Conservation (phyloP, 2,888 invertebrate genomes). For the Tineola bisselliella region DNA sequence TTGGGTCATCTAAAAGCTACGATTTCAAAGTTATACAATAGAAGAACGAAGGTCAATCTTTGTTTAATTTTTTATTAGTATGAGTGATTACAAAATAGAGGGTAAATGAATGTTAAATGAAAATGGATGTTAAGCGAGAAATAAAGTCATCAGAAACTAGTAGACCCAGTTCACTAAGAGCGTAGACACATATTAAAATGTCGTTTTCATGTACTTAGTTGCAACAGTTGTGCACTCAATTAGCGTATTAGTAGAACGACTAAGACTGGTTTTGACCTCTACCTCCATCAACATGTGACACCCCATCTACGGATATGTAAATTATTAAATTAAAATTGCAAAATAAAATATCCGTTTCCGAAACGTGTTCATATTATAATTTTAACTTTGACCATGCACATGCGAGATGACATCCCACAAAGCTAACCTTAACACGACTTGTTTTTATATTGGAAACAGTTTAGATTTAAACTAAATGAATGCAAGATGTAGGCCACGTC, state of each 20-base stretch:
- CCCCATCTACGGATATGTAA: slow-evolving; percentile 11
- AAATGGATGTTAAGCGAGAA: neutral
- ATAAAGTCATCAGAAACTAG: slow-evolving; percentile 10
- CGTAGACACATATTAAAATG: slow-evolving; percentile 15
- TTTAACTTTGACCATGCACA: neutral
- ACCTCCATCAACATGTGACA: neutral
- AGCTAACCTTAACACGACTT: no score
- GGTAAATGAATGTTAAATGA: neutral
- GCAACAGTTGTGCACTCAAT: slow-evolving; percentile 5
- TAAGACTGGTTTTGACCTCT: neutral
- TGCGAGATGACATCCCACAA: no score
- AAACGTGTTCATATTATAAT: slow-evolving; percentile 15
- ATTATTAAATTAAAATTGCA: slow-evolving; percentile 10
- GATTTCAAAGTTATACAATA: neutral
- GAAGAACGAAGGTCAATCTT: neutral
- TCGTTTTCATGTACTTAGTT: neutral
- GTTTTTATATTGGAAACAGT: no score
- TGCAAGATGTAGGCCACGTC: no score
- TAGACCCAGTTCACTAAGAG: slow-evolving; percentile 17
- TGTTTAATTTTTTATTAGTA: neutral
- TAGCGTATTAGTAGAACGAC: neutral
- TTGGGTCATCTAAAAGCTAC: slow-evolving; percentile 3
- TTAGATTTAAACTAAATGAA: no score
- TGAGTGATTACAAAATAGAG: slow-evolving; percentile 16
- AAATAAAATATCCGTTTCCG: slow-evolving; percentile 30